phyloP scores from a whole-genome alignment of 2,113 vertebrate genomes.

The Galbula dea region DNA sequence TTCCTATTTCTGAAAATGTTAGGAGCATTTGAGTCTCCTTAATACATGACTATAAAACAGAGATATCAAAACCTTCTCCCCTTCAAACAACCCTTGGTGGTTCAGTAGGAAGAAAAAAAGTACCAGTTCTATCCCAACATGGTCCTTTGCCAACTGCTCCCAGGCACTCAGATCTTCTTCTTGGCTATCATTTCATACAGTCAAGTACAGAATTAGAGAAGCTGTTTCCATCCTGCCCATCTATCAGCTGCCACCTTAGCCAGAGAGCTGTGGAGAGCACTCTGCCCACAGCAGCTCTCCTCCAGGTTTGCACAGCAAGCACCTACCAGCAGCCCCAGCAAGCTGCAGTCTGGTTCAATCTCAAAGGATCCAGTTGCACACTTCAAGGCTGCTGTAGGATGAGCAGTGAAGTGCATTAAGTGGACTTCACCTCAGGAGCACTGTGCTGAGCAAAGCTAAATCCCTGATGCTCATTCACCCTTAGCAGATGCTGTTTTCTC shows the following conservation, averaged over 20 bases:
- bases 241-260: not conserved
- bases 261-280: too few species aligned
- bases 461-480: not conserved
- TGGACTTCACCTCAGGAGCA: not conserved
- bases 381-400: not conserved
- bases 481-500: accelerated
- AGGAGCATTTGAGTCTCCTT: not conserved
- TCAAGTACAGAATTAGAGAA: not conserved
- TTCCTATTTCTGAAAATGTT: not conserved
- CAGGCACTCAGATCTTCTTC: not conserved
- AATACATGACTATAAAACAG: not conserved
- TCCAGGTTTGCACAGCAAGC: accelerated
- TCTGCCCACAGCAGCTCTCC: not conserved
- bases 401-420: not conserved
- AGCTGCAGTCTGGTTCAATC: not conserved
- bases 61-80: not conserved
- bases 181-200: not conserved
- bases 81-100: not conserved
- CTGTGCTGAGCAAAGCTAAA: not conserved
- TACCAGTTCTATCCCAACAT: not conserved
- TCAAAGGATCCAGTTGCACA: not conserved
- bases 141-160: accelerated
- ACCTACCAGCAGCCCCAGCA: not conserved
- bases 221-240: not conserved
- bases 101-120: not conserved